These are phyloP conservation scores for Sphaeridia pumilis DNA, from an alignment of 2,888 invertebrate species.

Conservation along the genomic window DNA sequence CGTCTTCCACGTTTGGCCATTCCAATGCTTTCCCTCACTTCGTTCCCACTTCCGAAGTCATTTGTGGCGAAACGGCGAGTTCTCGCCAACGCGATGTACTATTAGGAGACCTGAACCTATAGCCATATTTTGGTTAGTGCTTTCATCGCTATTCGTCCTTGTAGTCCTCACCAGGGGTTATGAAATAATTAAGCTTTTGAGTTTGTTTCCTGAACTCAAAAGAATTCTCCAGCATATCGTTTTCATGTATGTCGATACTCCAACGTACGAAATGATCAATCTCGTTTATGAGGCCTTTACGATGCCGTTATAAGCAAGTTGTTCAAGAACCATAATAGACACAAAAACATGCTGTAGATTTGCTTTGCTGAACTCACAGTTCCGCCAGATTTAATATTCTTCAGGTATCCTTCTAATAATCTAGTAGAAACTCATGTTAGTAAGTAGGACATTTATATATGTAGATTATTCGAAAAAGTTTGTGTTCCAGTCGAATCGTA, in stretches of 20 bases:
- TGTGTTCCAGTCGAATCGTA: no score
- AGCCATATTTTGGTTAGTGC: background rate
- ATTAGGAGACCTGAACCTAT: background rate
- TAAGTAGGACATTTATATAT: no score
- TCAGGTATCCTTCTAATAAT: no score
- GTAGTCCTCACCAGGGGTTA: background rate
- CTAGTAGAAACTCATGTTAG: no score
- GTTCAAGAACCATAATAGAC: no score
- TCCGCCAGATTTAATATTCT: no score
- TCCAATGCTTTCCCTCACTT: background rate
- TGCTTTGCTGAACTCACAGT: no score
- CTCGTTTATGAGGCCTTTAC: constrained; percentile 9
- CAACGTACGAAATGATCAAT: constrained; percentile 7
- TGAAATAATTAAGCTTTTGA: background rate
- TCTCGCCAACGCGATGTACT: background rate
- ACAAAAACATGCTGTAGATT: no score
- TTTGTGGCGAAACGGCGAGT: background rate
- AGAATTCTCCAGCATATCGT: constrained; percentile 6
- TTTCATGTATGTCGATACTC: constrained; percentile 8
- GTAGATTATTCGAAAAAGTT: no score
- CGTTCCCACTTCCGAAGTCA: background rate
- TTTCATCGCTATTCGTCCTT: background rate
- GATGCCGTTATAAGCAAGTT: background rate
- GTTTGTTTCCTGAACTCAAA: background rate
- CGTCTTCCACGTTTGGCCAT: background rate